Percentiles rank a stretch among this genome's conserved stretches.
Evolutionary conservation across 2,797 vertebrate genomes (phyloP).

Genomic region (Smutsia temminckii): DNA sequence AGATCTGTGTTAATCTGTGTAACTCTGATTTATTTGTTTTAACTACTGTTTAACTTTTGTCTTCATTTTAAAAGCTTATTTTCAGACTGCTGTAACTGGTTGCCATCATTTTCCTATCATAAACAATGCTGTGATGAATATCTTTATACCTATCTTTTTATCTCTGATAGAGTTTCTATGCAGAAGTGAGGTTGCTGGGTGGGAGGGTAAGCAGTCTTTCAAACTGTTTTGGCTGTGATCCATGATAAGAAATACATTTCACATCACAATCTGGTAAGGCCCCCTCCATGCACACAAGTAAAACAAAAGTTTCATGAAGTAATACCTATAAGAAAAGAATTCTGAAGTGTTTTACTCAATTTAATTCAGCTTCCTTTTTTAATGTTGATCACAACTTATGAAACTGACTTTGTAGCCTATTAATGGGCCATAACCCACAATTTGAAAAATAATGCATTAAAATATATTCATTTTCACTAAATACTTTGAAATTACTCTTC

Average conservation of each 20-base stretch:
- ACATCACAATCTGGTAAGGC: neutral
- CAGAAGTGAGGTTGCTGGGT: neutral
- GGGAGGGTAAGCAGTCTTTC: neutral
- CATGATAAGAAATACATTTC: neutral
- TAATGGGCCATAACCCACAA: neutral
- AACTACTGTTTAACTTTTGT: neutral
- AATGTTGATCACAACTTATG: neutral
- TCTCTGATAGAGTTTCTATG: neutral
- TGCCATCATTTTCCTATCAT: neutral
- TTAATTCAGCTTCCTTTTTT: constrained; percentile 29
- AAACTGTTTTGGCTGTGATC: neutral
- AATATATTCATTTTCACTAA: neutral
- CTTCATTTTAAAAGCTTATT: neutral
- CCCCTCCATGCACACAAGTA: neutral
- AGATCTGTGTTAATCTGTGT: neutral
- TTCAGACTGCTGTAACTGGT: neutral
- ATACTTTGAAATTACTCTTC: constrained; percentile 4
- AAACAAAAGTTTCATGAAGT: constrained; percentile 2
- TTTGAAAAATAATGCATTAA: neutral
- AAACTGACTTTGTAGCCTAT: neutral
- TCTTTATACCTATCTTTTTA: neutral
- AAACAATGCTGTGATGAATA: neutral
- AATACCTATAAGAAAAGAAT: neutral
- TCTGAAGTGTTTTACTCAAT: neutral
- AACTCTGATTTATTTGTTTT: neutral